Evolutionary conservation across 2,797 vertebrate species (phyloP).

Genomic region (Microhierax caerulescens): DNA sequence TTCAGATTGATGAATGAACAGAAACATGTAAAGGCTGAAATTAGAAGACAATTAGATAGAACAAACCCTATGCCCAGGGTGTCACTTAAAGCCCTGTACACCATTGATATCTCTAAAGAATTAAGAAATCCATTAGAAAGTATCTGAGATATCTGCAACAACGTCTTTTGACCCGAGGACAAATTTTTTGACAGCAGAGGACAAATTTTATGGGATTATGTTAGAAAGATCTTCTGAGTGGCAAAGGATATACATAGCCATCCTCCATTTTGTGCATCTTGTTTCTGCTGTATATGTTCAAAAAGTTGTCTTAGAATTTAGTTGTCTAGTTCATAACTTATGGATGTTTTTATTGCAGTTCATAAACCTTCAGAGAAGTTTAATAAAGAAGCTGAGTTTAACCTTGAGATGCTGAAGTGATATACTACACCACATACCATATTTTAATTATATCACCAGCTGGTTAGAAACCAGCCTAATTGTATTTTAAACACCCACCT

Average conservation of each 20-base stretch:
- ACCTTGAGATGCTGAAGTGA: background rate
- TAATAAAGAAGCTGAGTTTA: background rate
- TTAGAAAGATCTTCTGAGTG: background rate
- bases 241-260: background rate
- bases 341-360: background rate
- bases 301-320: background rate
- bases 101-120: background rate
- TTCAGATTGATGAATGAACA: background rate
- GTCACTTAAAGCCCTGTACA: background rate
- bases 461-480: background rate
- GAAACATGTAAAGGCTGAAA: background rate
- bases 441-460: background rate
- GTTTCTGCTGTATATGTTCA: background rate
- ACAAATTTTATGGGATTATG: background rate
- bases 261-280: background rate
- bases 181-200: background rate
- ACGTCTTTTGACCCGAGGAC: background rate
- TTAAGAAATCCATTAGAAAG: background rate
- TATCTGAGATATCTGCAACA: background rate
- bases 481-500: background rate
- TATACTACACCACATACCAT: background rate
- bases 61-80: background rate
- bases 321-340: background rate
- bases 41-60: background rate
- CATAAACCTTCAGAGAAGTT: background rate